A percentile compares a stretch with the other conserved stretches of the same genome.
These are phyloP conservation scores for Camelus bactrianus DNA, from an alignment of 2,113 vertebrate species.

Conservation along the genomic window DNA sequence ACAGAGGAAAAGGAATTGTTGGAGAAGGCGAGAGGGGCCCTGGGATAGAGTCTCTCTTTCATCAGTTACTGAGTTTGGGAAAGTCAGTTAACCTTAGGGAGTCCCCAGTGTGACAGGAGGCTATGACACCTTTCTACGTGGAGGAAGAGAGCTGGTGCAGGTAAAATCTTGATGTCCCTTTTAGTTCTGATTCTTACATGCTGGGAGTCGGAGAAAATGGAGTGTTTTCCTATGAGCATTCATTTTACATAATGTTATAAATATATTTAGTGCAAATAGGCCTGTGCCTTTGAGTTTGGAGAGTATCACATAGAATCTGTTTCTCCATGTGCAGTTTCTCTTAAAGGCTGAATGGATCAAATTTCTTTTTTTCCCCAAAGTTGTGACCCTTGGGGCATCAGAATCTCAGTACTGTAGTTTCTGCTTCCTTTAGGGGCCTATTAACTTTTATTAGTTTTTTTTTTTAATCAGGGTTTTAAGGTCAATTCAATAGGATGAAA, in stretches of 20 bases:
- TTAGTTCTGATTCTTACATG: not conserved
- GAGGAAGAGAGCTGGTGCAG: not conserved
- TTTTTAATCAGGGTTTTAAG: not conserved
- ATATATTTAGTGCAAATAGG: not conserved
- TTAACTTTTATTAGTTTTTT: not conserved
- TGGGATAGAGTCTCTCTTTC: not conserved
- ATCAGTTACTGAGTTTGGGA: not conserved
- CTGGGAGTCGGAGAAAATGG: not conserved
- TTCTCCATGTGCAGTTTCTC: not conserved
- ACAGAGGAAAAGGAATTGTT: not conserved
- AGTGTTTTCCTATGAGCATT: not conserved
- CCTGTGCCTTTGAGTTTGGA: not conserved
- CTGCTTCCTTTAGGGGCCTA: slow-evolving; percentile 18
- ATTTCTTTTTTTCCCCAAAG: not conserved
- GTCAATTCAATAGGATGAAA: not conserved
- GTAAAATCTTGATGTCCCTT: not conserved
- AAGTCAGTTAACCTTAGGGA: not conserved
- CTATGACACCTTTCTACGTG: not conserved
- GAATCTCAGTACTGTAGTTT: not conserved
- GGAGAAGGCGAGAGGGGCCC: too few species aligned
- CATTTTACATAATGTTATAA: not conserved
- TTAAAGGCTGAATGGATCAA: not conserved
- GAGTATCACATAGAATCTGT: not conserved
- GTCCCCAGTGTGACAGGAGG: not conserved
- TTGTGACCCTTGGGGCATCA: not conserved